phyloP scores from a whole-genome alignment of 2,888 invertebrate species.

The Trachelus iudaicus region DNA sequence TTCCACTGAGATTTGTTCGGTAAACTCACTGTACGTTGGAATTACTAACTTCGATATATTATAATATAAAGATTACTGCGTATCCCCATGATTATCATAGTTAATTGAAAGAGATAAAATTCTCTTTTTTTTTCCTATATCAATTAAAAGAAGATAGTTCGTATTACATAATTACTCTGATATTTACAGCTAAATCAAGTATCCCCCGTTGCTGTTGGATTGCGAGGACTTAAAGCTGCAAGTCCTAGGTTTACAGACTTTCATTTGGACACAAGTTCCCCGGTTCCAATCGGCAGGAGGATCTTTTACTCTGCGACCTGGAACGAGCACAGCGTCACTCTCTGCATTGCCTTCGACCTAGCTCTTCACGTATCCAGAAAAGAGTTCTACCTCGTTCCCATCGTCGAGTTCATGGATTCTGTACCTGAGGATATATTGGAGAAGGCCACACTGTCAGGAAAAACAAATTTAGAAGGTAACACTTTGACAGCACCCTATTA shows the following conservation, averaged over 20 bases:
- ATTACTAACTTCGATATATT: background rate
- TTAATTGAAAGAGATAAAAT: too few relatives aligned
- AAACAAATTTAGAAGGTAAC: conserved; percentile 77
- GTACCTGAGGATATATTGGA: conserved; percentile 75
- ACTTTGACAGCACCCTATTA: conserved; percentile 20
- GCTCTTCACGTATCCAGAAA: conserved; percentile 71
- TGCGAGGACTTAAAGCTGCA: conserved; percentile 79
- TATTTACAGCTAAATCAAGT: conserved; percentile 75
- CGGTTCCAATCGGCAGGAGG: conserved; percentile 75
- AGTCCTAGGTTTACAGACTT: conserved; percentile 83
- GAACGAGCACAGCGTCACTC: conserved; percentile 69
- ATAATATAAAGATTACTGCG: background rate
- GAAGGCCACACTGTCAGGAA: conserved; percentile 69
- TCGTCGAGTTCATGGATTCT: conserved; percentile 84
- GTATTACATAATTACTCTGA: conserved; percentile 2
- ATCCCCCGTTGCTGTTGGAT: conserved; percentile 74
- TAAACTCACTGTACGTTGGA: background rate
- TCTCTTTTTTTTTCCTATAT: background rate
- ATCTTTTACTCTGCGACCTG: conserved; percentile 82
- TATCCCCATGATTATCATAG: too few relatives aligned
- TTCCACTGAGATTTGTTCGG: background rate
- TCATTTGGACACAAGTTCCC: conserved; percentile 67
- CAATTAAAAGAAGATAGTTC: background rate
- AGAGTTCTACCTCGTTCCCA: conserved; percentile 76
- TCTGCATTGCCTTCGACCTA: conserved; percentile 70